Conservation (phyloP, 2,113 vertebrate genomes). For the Ceyx cyanopectus region DNA sequence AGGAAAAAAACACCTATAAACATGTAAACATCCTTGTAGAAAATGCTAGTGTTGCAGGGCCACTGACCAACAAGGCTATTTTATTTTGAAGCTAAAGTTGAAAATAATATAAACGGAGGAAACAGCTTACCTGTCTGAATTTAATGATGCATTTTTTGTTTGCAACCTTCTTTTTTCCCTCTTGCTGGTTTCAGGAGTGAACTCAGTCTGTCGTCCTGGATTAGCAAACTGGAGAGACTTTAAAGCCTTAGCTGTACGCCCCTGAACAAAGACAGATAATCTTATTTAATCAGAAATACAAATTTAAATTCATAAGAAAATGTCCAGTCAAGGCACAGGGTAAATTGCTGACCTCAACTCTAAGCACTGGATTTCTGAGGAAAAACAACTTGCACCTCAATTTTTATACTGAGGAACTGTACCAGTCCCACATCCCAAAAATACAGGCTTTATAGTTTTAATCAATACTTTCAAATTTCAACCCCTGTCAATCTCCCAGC, state of each 20-base stretch:
- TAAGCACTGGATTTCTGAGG: background rate
- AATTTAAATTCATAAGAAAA: background rate
- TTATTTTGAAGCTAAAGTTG: background rate
- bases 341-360: background rate
- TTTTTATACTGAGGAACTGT: background rate
- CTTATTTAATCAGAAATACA: background rate
- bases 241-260: constrained; percentile 84
- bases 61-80: background rate
- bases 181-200: constrained; percentile 82
- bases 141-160: constrained; percentile 68
- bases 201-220: constrained; percentile 84
- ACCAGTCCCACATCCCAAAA: background rate
- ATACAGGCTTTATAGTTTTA: background rate
- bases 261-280: constrained; percentile 73
- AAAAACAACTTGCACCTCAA: background rate
- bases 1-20: background rate
- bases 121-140: constrained; percentile 79
- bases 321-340: background rate
- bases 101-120: background rate
- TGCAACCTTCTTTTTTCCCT: constrained; percentile 83
- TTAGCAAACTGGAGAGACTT: constrained; percentile 86
- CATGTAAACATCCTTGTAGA: background rate
- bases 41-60: background rate
- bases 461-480: background rate
- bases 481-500: background rate